Conservation (phyloP, 2,797 vertebrate species). For the Mycteria americana region DNA sequence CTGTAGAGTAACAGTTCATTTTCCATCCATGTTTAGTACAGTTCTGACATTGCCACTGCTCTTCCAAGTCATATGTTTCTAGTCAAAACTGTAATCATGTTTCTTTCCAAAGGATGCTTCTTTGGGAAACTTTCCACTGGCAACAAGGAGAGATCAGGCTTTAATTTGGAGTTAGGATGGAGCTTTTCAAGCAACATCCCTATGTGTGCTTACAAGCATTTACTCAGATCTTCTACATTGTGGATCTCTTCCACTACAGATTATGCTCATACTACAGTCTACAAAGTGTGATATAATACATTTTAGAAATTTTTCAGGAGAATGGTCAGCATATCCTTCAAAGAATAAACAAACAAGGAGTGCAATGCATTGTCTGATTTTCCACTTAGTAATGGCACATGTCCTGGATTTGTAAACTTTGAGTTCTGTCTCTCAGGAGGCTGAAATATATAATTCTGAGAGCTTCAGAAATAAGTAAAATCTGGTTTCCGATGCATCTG, state of each 20-base stretch:
- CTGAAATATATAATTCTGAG: not conserved
- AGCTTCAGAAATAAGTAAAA: not conserved
- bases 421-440: not conserved
- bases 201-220: not conserved
- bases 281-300: not conserved
- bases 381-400: not conserved
- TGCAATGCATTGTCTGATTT: not conserved
- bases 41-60: not conserved
- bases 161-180: not conserved
- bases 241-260: not conserved
- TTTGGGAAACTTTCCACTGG: not conserved
- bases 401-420: not conserved
- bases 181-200: not conserved
- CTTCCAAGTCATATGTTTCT: not conserved
- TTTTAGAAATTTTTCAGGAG: not conserved
- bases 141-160: not conserved
- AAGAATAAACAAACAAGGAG: not conserved
- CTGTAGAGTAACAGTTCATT: not conserved
- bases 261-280: not conserved
- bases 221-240: not conserved
- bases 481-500: not conserved
- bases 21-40: not conserved
- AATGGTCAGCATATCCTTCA: not conserved
- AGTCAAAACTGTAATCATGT: not conserved
- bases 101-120: not conserved